Conservation (phyloP, 2,113 vertebrate genomes). For the Himantopus leucocephalus region DNA sequence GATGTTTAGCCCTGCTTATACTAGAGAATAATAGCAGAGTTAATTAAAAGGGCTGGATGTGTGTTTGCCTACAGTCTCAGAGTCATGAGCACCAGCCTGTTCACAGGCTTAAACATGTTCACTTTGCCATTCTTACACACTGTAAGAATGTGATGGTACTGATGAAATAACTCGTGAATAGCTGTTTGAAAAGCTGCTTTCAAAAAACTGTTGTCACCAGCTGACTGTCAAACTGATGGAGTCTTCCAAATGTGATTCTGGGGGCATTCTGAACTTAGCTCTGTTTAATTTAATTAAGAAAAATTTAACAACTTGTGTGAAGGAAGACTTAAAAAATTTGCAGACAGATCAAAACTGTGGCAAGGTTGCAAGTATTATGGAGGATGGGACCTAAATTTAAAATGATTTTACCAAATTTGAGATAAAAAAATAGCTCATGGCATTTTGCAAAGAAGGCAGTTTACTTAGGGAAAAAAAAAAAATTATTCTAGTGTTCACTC, state of each 20-base stretch:
- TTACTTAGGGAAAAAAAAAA: not conserved
- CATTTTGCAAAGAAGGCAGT: not conserved
- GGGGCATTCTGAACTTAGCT: not conserved
- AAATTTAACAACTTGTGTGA: not conserved
- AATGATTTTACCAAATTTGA: not conserved
- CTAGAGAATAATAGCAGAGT: not conserved
- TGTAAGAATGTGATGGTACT: not conserved
- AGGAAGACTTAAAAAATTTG: not conserved
- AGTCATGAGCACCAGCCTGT: not conserved
- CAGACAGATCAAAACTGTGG: not conserved
- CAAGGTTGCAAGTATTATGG: not conserved
- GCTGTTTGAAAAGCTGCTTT: not conserved
- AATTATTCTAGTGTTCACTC: not conserved
- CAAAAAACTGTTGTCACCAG: not conserved
- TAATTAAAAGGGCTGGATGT: not conserved
- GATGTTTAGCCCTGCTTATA: not conserved
- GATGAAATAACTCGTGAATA: not conserved
- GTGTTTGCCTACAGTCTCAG: not conserved
- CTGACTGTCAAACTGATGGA: not conserved
- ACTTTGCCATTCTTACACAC: not conserved
- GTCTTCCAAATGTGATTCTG: not conserved
- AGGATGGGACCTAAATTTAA: not conserved
- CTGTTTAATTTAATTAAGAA: not conserved
- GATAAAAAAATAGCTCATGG: not conserved
- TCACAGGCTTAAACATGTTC: not conserved